Conservation (phyloP, 2,888 invertebrate genomes). For the Sphecodes monilicornis region DNA sequence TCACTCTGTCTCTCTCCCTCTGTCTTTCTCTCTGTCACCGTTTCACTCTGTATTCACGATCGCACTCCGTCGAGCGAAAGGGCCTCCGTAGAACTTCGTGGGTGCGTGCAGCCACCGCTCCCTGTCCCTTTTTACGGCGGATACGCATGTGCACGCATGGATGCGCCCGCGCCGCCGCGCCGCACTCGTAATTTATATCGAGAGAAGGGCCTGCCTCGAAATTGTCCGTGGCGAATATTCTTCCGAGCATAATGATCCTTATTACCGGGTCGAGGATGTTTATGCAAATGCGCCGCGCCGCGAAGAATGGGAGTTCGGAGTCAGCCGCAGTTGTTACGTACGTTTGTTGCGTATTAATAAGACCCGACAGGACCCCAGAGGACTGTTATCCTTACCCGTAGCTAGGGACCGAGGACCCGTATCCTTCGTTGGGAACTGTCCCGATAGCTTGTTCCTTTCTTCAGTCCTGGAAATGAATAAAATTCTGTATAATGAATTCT, state of each 20-base stretch:
- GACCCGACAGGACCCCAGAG: background rate
- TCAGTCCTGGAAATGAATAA: background rate
- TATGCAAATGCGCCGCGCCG: constrained; percentile 22
- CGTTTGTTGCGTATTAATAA: constrained; percentile 14
- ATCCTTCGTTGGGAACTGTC: background rate
- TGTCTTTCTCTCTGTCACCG: too few relatives aligned
- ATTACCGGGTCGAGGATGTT: constrained; percentile 54
- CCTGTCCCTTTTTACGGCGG: constrained; percentile 47
- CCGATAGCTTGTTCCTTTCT: constrained; percentile 1
- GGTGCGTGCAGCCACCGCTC: constrained; percentile 28
- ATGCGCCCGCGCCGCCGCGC: constrained; percentile 9
- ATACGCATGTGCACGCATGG: constrained; percentile 36
- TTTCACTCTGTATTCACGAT: background rate
- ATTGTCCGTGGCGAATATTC: constrained; percentile 64
- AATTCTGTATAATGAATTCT: background rate
- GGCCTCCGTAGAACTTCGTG: background rate
- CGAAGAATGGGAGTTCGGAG: constrained; percentile 2
- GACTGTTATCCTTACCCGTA: background rate
- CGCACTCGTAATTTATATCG: constrained; percentile 65
- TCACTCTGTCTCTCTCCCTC: too few relatives aligned
- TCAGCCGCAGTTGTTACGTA: constrained; percentile 12
- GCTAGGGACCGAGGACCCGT: background rate
- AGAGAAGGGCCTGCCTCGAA: constrained; percentile 35
- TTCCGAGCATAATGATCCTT: constrained; percentile 62
- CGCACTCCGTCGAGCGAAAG: background rate